Base-by-base conservation (phyloP, 2,797 vertebrate species). In the Schizothorax lantsangensis region DNA sequence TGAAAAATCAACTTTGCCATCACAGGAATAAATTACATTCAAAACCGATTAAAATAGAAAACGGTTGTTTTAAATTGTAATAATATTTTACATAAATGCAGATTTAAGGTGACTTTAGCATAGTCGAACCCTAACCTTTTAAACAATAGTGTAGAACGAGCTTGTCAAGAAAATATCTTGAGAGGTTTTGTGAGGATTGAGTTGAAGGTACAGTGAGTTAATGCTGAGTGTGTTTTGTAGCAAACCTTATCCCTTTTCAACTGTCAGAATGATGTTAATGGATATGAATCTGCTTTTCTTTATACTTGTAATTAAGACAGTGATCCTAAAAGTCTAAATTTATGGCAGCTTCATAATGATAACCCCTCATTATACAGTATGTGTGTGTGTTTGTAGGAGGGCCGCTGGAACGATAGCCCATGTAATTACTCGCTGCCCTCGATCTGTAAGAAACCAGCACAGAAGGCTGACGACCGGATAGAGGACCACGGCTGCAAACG, bases 381-480 rank as follows among this genome's bases (percentile, higher is more conserved):
- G n/a, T 82, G 14, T 83, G 79, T 89, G 79, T 81, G 64, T 69
- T 33, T 92, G 89, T 93, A 99, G 98, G 97, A 98, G 66, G 97
- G 98, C 66, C 97, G 97, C 85, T 99, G 98, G 98, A 98, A 99
- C 0, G 98, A 99, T 93, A 98, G 96, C 90, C 97, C 98, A 0
- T 99, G 98, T 93, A 99, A 99, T 93, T 93, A 96, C 91, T 97
- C 97, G 26, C 93, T 99, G 92, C 97, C 98, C 0, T 98, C 96
- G 92, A 97, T 99, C 95, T 99, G 98, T 89, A 99, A 99, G 95
- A 99, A 98, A 87, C 90, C 94, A 0, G 97, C 97, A 38, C 96
- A 94, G 86, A 96, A 97, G 93, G 95, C 91, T 73, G 96, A 97
- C 19, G 96, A 96, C 73, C 92, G 95, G 6, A 91, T 95, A 0